Conservation (phyloP, 2,113 vertebrate species). For the Psittacula cyanocephala region DNA sequence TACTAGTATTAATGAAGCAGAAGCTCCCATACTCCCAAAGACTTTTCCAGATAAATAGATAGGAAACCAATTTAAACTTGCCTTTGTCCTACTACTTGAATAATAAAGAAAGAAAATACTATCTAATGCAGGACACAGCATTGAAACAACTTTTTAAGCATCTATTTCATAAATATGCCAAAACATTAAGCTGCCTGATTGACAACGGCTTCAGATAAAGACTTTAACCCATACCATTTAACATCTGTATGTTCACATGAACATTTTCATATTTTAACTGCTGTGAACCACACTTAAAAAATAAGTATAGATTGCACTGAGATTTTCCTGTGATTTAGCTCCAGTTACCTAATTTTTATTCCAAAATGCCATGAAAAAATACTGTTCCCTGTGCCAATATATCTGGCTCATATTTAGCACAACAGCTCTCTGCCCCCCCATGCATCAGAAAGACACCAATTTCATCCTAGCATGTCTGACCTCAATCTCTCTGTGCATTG, state of each 20-base stretch:
- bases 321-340: not conserved
- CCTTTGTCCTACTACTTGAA: not conserved
- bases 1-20: not conserved
- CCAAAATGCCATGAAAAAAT: not conserved
- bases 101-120: not conserved
- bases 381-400: not conserved
- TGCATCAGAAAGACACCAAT: not conserved
- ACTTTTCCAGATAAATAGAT: not conserved
- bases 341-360: not conserved
- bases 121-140: not conserved
- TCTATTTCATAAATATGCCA: not conserved
- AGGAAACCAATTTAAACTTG: not conserved
- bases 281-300: not conserved
- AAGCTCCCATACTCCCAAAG: not conserved
- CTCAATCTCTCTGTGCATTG: conserved; percentile 23
- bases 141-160: not conserved
- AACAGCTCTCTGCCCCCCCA: not conserved
- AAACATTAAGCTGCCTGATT: not conserved
- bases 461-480: conserved; percentile 17
- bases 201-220: not conserved
- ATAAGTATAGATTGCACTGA: not conserved
- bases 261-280: not conserved
- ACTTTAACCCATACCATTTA: not conserved
- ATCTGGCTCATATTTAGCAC: not conserved
- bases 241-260: not conserved